Conservation (phyloP, 2,888 invertebrate genomes). For the Azorinus chamasolen region DNA sequence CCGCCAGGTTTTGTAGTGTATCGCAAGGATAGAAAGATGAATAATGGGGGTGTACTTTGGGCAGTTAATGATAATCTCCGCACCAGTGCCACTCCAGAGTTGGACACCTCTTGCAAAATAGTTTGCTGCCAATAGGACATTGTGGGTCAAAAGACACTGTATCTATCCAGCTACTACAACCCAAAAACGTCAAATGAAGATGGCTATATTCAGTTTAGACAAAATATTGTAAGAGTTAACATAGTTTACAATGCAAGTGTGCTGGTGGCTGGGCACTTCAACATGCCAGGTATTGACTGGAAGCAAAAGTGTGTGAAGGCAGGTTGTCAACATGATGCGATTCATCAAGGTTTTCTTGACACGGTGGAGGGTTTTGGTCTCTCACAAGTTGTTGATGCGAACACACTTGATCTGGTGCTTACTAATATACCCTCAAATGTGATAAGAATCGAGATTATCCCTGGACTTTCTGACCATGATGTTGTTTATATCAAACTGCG, state of each 20-base stretch:
- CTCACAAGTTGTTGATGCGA: slow-evolving; percentile 21
- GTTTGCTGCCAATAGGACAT: slow-evolving; percentile 32
- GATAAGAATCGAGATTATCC: slow-evolving; percentile 19
- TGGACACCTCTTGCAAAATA: slow-evolving; percentile 43
- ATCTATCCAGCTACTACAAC: slow-evolving; percentile 11
- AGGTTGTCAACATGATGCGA: slow-evolving; percentile 3
- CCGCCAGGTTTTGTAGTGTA: slow-evolving; percentile 25
- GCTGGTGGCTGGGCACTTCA: slow-evolving; percentile 25
- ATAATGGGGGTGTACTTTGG: slow-evolving; percentile 43
- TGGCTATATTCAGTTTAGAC: not conserved
- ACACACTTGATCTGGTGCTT: slow-evolving; percentile 32
- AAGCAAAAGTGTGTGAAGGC: slow-evolving; percentile 9
- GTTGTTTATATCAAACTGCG: slow-evolving; percentile 22
- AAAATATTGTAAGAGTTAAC: not conserved
- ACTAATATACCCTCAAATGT: slow-evolving; percentile 26
- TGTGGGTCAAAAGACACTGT: slow-evolving; percentile 10
- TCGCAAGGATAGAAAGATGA: slow-evolving; percentile 35
- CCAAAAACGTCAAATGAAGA: slow-evolving; percentile 25
- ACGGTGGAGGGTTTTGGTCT: slow-evolving; percentile 23
- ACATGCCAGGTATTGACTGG: slow-evolving; percentile 32
- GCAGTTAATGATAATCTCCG: slow-evolving; percentile 26
- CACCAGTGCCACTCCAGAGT: slow-evolving; percentile 18
- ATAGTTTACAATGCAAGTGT: slow-evolving; percentile 8
- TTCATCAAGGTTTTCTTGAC: slow-evolving; percentile 30
- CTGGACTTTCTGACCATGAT: slow-evolving; percentile 52